These are phyloP conservation scores for Artemia franciscana DNA, from an alignment of 1,140 invertebrate genomes.

Conservation along the genomic window DNA sequence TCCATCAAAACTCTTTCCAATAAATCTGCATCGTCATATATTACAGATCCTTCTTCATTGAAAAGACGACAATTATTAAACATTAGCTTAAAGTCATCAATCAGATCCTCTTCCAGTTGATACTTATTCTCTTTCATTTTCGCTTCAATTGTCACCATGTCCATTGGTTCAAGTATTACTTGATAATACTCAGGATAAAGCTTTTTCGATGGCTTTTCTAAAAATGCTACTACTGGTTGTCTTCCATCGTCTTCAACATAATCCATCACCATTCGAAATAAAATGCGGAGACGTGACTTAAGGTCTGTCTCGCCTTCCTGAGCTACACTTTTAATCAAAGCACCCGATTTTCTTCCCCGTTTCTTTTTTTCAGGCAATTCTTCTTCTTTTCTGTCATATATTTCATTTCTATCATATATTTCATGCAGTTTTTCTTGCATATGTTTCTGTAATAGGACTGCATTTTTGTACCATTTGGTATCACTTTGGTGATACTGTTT, in stretches of 20 bases:
- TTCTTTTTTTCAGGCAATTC: slow-evolving; percentile 9
- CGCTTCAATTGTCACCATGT: slow-evolving; percentile 74
- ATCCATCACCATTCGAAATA: slow-evolving; percentile 26
- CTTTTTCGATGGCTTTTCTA: slow-evolving; percentile 88
- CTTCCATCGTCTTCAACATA: slow-evolving; percentile 34
- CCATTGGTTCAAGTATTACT: slow-evolving; percentile 77
- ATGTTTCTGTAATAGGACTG: slow-evolving; percentile 49
- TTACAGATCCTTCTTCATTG: slow-evolving; percentile 83
- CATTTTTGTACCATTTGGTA: slow-evolving; percentile 64
- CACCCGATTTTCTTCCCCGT: slow-evolving; percentile 17
- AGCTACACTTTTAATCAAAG: slow-evolving; percentile 21
- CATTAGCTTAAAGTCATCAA: slow-evolving; percentile 58
- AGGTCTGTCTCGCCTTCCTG: neutral
- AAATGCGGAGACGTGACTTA: slow-evolving; percentile 21
- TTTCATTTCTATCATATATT: slow-evolving; percentile 46
- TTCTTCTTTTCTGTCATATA: too few species aligned
- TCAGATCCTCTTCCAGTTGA: slow-evolving; percentile 33
- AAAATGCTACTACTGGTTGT: slow-evolving; percentile 68
- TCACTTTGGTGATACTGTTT: slow-evolving; percentile 77
- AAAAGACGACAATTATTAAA: slow-evolving; percentile 85
- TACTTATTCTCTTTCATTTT: slow-evolving; percentile 49
- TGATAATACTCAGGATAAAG: slow-evolving; percentile 89
- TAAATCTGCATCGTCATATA: slow-evolving; percentile 77
- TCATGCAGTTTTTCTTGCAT: slow-evolving; percentile 68
- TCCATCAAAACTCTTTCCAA: slow-evolving; percentile 62